Evolutionary conservation across 2,113 vertebrate species (phyloP), one percentile per base, ranked within the genome.

Genomic region (Corythoichthys haematopterus): DNA sequence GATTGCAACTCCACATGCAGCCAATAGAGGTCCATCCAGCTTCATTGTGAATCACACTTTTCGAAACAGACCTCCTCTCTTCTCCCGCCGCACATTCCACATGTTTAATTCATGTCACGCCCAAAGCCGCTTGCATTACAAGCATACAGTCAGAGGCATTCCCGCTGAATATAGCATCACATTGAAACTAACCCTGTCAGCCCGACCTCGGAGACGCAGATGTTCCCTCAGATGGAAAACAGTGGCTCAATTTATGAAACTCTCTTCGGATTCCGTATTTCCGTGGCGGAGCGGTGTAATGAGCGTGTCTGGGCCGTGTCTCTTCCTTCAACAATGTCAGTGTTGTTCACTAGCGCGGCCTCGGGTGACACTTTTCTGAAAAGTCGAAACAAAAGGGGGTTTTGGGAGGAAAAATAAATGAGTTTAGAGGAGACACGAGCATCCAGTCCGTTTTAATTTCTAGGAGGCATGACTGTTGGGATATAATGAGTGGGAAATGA

Each of bases 21-120:
- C 80, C 90, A 88, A 57, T 57, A 89, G 90, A 77, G 80, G 85
- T 69, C 80, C 7, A 75, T 61, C 48, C 3, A 61, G 56, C 48
- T 14, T 79, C 76, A 60, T 58, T 36, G 16, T 73, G 3, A 0
- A 3, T 11, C 35, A 5, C 16, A 9, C 4, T 8, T 4, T 7
- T 6, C 43, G 60, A 65, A 67, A 71, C 71, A 80, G 56, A 68
- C 57, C 10, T 0, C 53, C 46, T 70, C 48, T 66, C 55, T 38
- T 60, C n/a, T 43, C n/a, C n/a, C 43, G 2, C 64, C 58, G 33
- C 68, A 64, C 67, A 69, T 69, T 74, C 72, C 66, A 57, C 75
- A 66, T 70, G 64, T 77, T 76, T 72, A 70, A 75, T 73, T 69
- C 36, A 70, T 72, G 48, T 71, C 71, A 64, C 70, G 66, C 59